Percentiles rank a stretch among this genome's conserved stretches.
Evolutionary conservation across 2,113 vertebrate genomes (phyloP).

Genomic region (Gnathonemus echidnorhynchus): DNA sequence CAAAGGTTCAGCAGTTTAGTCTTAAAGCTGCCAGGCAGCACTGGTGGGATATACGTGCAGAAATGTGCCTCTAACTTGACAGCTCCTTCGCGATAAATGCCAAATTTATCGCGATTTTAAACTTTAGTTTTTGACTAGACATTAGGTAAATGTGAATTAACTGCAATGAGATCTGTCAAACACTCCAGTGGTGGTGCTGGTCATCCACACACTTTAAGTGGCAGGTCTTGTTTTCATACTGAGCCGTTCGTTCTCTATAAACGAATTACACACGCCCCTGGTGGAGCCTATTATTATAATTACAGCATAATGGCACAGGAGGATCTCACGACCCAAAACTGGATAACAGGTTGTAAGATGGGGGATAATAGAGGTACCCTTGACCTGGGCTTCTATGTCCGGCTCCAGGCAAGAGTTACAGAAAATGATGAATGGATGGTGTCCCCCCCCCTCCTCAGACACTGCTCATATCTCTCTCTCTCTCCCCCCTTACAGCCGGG

Average conservation of each 20-base stretch:
- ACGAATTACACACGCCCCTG: background rate
- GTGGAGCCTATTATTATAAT: background rate
- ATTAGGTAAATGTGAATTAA: background rate
- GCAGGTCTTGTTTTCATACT: background rate
- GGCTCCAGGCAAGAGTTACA: background rate
- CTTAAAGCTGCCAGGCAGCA: background rate
- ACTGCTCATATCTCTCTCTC: background rate
- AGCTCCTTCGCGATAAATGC: background rate
- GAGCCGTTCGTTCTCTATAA: background rate
- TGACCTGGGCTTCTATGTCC: background rate
- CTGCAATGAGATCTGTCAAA: background rate
- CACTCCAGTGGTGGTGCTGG: background rate
- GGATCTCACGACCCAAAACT: background rate
- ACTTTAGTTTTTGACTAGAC: background rate
- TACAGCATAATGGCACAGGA: background rate
- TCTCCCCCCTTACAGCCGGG: background rate
- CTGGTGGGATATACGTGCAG: background rate
- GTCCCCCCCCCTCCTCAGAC: background rate
- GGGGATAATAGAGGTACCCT: background rate
- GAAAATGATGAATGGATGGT: background rate
- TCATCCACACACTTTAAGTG: background rate
- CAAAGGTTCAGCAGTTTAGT: background rate
- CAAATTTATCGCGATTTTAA: background rate
- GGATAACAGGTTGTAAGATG: background rate
- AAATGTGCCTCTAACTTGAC: background rate